Conservation (phyloP, 2,888 invertebrate species). For the Ferdinandea cuprea region DNA sequence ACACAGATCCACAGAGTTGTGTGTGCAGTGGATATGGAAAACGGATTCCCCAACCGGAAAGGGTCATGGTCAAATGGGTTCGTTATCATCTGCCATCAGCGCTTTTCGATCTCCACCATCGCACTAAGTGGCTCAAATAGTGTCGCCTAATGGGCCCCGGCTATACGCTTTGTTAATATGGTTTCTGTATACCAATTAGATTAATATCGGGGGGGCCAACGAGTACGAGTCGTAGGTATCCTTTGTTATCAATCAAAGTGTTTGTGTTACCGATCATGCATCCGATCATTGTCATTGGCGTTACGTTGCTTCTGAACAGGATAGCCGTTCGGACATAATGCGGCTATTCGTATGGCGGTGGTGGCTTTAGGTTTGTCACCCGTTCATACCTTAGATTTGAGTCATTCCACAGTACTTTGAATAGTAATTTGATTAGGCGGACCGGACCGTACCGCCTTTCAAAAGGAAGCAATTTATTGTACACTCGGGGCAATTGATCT, state of each 20-base stretch:
- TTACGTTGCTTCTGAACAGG: conserved; percentile 28
- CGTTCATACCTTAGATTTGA: conserved; percentile 48
- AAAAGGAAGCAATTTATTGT: conserved; percentile 47
- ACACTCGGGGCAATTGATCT: conserved; percentile 35
- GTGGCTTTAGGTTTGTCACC: conserved; percentile 56
- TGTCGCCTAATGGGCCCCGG: conserved; percentile 58
- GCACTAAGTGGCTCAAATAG: conserved; percentile 58
- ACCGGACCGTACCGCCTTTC: conserved; percentile 1
- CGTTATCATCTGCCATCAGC: conserved; percentile 44
- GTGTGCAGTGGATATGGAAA: conserved; percentile 18
- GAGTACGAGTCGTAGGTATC: conserved; percentile 34
- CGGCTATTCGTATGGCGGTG: conserved; percentile 62
- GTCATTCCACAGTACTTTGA: conserved; percentile 31
- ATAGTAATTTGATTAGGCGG: conserved; percentile 23
- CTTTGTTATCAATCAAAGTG: conserved; percentile 67
- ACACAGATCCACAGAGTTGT: background rate
- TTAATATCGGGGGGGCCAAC: conserved; percentile 46
- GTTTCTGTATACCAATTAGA: conserved; percentile 68
- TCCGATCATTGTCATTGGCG: conserved; percentile 14
- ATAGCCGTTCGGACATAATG: conserved; percentile 55
- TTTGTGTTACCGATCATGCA: conserved; percentile 65
- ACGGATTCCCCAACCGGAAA: conserved; percentile 63
- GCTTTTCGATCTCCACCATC: conserved; percentile 45
- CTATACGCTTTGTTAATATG: conserved; percentile 31
- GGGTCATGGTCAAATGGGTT: conserved; percentile 67